Conservation (phyloP, 1,140 invertebrate species). For the Drosophila tani region DNA sequence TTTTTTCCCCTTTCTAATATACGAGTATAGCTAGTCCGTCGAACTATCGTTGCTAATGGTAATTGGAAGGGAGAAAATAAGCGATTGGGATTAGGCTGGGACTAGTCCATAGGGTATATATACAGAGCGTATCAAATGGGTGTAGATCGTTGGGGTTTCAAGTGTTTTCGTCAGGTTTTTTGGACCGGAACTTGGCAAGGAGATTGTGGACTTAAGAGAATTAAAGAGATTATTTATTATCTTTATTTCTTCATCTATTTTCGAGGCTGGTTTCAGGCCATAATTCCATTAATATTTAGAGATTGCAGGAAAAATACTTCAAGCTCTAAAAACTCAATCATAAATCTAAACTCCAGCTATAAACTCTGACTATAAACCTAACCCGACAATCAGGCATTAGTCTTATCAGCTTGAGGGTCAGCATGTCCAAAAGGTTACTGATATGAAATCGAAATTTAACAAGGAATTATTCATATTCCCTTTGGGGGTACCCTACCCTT, state of each 20-base stretch:
- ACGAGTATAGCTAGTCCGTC: conserved; percentile 2
- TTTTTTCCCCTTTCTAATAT: conserved; percentile 21
- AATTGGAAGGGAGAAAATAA: not conserved
- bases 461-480: not conserved
- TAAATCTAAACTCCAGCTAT: not conserved
- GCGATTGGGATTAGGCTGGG: conserved; percentile 14
- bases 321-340: too few species aligned
- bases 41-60: conserved; percentile 14
- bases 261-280: too few species aligned
- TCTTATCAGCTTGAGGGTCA: conserved; percentile 4
- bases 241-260: too few species aligned
- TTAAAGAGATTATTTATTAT: not conserved
- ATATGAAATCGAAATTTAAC: not conserved
- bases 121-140: conserved; percentile 24
- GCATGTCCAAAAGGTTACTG: not conserved
- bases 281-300: too few species aligned
- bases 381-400: not conserved
- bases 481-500: too few species aligned
- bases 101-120: not conserved
- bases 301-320: too few species aligned
- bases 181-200: conserved; percentile 5
- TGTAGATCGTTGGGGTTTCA: not conserved
- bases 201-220: not conserved
- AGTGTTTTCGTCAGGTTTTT: not conserved
- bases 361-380: not conserved